Percentiles rank a stretch among this genome's conserved stretches.
These are phyloP conservation scores for Numenius arquata DNA, from an alignment of 2,113 vertebrate genomes.

Conservation along the genomic window DNA sequence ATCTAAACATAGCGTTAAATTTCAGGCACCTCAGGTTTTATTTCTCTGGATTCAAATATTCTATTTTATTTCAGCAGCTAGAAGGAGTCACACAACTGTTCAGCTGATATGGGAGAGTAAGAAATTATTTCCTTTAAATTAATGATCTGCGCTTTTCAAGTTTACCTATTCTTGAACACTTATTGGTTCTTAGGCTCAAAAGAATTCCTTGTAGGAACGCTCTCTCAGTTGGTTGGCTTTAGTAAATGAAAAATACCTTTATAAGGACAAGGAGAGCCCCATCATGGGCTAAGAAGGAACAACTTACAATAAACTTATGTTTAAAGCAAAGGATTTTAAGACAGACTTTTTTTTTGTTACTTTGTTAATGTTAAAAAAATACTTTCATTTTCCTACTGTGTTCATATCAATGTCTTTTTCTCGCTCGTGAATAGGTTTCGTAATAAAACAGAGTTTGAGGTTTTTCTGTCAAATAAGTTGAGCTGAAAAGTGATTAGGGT, in stretches of 20 bases:
- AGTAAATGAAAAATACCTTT: background rate
- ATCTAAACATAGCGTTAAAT: background rate
- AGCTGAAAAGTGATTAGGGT: background rate
- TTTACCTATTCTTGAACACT: background rate
- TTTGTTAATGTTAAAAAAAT: background rate
- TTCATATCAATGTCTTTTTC: background rate
- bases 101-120: background rate
- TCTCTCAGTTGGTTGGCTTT: background rate
- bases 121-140: background rate
- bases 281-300: background rate
- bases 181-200: background rate
- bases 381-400: background rate
- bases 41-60: background rate
- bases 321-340: background rate
- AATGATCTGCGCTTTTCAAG: background rate
- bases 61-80: background rate
- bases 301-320: background rate
- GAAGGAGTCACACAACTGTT: background rate
- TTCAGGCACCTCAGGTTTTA: background rate
- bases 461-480: background rate
- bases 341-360: background rate
- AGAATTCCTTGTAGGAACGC: background rate
- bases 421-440: background rate
- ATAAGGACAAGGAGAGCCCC: background rate
- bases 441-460: background rate